Percentiles rank a stretch among this genome's conserved stretches.
These are phyloP conservation scores for Idaea aversata DNA, from an alignment of 2,888 invertebrate species.

Conservation along the genomic window DNA sequence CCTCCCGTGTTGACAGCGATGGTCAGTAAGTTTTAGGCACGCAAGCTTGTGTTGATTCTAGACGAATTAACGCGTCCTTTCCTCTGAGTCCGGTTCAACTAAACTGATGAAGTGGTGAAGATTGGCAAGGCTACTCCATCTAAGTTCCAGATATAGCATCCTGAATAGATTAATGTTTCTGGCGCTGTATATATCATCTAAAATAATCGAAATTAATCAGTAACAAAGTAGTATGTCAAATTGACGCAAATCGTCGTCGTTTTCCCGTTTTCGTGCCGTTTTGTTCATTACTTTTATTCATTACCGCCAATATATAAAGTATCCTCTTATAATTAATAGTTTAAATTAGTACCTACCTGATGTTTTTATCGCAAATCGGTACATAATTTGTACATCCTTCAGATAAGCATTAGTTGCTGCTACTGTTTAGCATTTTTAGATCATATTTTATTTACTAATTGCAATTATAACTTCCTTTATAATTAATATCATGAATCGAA, in stretches of 20 bases:
- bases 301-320: not conserved
- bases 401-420: not conserved
- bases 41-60: too few relatives aligned
- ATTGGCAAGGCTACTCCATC: too few relatives aligned
- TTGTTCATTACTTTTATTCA: not conserved
- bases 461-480: not conserved
- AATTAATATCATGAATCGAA: not conserved
- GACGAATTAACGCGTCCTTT: too few relatives aligned
- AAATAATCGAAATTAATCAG: too few relatives aligned
- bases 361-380: not conserved
- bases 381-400: not conserved
- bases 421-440: not conserved
- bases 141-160: too few relatives aligned
- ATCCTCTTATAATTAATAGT: not conserved
- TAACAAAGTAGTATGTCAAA: not conserved
- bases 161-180: too few relatives aligned
- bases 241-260: not conserved
- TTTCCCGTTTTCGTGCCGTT: constrained; percentile 5
- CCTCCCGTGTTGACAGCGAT: too few relatives aligned
- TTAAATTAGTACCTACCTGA: not conserved
- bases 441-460: not conserved
- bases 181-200: too few relatives aligned
- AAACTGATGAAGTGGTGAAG: too few relatives aligned
- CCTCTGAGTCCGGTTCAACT: too few relatives aligned
- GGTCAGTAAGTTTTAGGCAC: too few relatives aligned